Conservation (phyloP, 2,888 invertebrate species). For the Ecliptopera silaceata region DNA sequence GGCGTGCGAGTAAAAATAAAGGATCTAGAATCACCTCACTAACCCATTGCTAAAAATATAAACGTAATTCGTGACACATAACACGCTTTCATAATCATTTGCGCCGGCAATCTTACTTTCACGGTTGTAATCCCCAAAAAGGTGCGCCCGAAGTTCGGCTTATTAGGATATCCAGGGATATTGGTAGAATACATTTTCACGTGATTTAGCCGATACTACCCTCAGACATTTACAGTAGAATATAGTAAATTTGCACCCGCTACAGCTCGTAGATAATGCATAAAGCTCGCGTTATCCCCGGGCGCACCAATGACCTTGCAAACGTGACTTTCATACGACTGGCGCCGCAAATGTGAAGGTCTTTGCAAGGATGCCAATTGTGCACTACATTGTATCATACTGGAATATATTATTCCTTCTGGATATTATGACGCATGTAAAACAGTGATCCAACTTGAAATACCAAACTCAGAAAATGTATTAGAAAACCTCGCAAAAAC, state of each 20-base stretch:
- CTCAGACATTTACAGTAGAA: background rate
- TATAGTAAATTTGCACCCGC: constrained; percentile 1
- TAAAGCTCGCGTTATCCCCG: constrained; percentile 26
- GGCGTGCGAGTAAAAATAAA: background rate
- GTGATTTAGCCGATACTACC: background rate
- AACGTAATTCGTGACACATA: background rate
- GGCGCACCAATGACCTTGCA: constrained; percentile 30
- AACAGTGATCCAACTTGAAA: background rate
- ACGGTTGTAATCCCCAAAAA: background rate
- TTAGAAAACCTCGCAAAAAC: too few relatives aligned
- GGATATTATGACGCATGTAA: background rate
- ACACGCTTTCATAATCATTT: background rate
- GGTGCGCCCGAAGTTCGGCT: background rate
- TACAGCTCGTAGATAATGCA: constrained; percentile 17
- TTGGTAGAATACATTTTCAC: background rate
- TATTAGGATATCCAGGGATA: background rate
- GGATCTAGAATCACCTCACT: background rate
- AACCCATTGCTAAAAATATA: background rate
- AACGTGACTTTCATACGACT: constrained; percentile 35
- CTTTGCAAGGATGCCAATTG: constrained; percentile 29
- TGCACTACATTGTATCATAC: constrained; percentile 4
- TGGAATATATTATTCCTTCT: background rate
- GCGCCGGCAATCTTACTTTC: background rate
- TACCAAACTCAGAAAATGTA: background rate
- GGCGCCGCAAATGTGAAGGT: constrained; percentile 31